These are phyloP conservation scores for Sycophila texana DNA, from an alignment of 2,888 invertebrate genomes.

Conservation along the genomic window DNA sequence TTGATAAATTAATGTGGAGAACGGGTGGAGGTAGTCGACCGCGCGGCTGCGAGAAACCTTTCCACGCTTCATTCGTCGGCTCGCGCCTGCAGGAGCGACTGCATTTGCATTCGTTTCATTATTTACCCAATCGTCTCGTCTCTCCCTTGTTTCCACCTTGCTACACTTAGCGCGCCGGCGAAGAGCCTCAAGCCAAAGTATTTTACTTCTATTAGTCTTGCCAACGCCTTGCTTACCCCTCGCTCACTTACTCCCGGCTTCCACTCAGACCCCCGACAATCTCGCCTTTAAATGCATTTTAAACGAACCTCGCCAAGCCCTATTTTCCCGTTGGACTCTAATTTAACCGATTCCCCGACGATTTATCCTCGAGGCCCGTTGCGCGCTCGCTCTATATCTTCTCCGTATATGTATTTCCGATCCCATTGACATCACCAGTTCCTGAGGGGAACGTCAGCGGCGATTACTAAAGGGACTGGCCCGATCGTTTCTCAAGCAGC, in stretches of 20 bases:
- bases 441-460: neutral
- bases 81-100: slow-evolving; percentile 55
- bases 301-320: too few relatives aligned
- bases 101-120: slow-evolving; percentile 69
- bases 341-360: too few relatives aligned
- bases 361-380: too few relatives aligned
- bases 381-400: too few relatives aligned
- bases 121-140: slow-evolving; percentile 67
- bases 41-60: slow-evolving; percentile 57
- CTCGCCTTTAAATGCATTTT: slow-evolving; percentile 3
- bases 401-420: too few relatives aligned
- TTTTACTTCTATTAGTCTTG: slow-evolving; percentile 58
- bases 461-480: neutral
- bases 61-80: slow-evolving; percentile 59
- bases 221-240: slow-evolving; percentile 23
- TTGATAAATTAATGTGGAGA: slow-evolving; percentile 10
- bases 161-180: slow-evolving; percentile 53
- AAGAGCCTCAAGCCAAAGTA: slow-evolving; percentile 40
- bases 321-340: too few relatives aligned
- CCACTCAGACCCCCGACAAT: neutral
- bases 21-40: slow-evolving; percentile 13
- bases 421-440: neutral
- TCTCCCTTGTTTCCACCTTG: slow-evolving; percentile 61
- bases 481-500: slow-evolving; percentile 6
- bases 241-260: neutral